Percentiles rank a stretch among this genome's conserved stretches.
phyloP scores from a whole-genome alignment of 2,113 vertebrate species.

The Platysteira castanea region DNA sequence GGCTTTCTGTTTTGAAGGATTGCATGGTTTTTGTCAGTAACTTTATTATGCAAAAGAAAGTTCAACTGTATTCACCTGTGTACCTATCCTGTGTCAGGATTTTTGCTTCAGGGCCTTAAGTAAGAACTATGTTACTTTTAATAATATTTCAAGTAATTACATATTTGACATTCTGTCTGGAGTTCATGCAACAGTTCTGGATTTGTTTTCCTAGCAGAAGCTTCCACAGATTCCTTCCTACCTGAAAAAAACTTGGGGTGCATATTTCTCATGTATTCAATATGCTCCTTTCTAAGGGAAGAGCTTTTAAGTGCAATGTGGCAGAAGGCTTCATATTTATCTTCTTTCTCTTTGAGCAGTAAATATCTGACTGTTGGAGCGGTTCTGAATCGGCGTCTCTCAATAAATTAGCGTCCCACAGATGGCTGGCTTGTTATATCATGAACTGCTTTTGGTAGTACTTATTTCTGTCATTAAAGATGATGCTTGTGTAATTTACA shows the following conservation, averaged over 20 bases:
- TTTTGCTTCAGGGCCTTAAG: not conserved
- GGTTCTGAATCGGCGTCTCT: not conserved
- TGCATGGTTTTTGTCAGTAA: not conserved
- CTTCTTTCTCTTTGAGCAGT: not conserved
- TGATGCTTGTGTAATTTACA: not conserved
- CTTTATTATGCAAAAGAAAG: not conserved
- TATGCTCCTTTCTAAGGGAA: not conserved
- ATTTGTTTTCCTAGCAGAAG: not conserved
- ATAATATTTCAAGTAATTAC: not conserved
- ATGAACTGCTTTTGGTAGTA: not conserved
- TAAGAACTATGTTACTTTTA: not conserved
- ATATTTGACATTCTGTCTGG: not conserved
- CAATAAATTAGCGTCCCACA: not conserved
- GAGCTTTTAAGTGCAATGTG: not conserved
- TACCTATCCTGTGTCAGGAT: not conserved
- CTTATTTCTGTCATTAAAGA: not conserved
- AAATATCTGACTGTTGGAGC: not conserved
- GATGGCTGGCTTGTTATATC: not conserved
- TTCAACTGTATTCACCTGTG: not conserved
- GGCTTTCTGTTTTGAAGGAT: not conserved
- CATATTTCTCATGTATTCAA: not conserved
- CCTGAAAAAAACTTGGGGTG: not conserved
- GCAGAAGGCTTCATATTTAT: not conserved
- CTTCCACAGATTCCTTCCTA: not conserved
- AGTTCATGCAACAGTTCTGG: not conserved